phyloP scores from a whole-genome alignment of 2,888 invertebrate genomes.

The Psylliodes chrysocephalus region DNA sequence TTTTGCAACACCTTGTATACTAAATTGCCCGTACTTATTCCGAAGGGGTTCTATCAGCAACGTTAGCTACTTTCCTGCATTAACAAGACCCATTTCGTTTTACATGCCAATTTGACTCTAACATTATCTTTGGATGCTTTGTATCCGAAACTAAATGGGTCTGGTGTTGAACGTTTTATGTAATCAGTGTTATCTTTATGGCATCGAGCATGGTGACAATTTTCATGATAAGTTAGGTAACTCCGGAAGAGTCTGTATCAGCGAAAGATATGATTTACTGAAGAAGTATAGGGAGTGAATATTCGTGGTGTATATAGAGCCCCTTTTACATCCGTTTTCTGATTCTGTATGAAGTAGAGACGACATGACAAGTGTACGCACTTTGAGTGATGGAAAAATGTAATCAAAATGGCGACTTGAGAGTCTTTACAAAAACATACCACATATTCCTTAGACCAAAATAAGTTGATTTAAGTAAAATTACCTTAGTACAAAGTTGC shows the following conservation, averaged over 20 bases:
- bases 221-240: slow-evolving; percentile 21
- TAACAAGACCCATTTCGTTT: slow-evolving; percentile 29
- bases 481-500: too few species aligned
- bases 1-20: too few species aligned
- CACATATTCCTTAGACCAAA: too few species aligned
- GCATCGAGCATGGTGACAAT: slow-evolving; percentile 28
- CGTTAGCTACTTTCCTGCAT: slow-evolving; percentile 16
- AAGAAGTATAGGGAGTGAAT: neutral
- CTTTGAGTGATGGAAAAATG: too few species aligned
- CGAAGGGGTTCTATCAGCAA: neutral
- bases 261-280: slow-evolving; percentile 13
- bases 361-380: too few species aligned
- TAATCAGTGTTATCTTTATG: slow-evolving; percentile 31
- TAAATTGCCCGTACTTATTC: neutral
- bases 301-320: too few species aligned
- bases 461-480: too few species aligned
- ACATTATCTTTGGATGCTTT: slow-evolving; percentile 31
- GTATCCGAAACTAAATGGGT: slow-evolving; percentile 25
- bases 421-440: too few species aligned
- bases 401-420: too few species aligned
- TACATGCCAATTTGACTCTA: slow-evolving; percentile 28
- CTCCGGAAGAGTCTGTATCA: slow-evolving; percentile 19
- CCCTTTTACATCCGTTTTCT: too few species aligned
- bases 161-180: slow-evolving; percentile 26
- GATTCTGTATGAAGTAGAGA: too few species aligned